Percentiles rank a stretch among this genome's conserved stretches.
Evolutionary conservation across 2,888 invertebrate genomes (phyloP).

Genomic region (Erebia aethiops): DNA sequence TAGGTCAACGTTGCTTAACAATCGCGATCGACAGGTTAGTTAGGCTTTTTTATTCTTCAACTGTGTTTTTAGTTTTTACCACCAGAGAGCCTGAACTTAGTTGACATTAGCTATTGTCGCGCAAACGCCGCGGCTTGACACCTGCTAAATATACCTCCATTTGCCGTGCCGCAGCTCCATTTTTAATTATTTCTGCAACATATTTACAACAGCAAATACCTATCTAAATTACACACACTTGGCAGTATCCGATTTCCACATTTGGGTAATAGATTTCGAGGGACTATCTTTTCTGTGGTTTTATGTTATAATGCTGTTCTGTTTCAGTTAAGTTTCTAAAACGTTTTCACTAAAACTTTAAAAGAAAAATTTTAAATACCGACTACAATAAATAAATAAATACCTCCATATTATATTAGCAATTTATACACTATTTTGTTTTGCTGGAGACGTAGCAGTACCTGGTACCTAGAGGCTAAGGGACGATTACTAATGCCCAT

Average conservation of each 20-base stretch:
- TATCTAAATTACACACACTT: background rate
- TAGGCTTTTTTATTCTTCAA: too few species aligned
- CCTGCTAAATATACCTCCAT: too few species aligned
- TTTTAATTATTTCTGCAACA: too few species aligned
- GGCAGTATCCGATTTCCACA: background rate
- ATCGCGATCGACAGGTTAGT: too few species aligned
- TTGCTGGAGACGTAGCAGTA: slow-evolving; percentile 15
- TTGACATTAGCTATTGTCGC: background rate
- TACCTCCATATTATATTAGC: background rate
- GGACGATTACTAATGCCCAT: slow-evolving; percentile 32
- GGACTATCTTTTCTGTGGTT: background rate
- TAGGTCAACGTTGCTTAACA: too few species aligned
- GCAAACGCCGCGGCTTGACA: too few species aligned
- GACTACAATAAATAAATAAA: background rate
- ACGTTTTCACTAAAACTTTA: background rate
- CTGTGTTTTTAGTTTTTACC: background rate
- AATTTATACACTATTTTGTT: slow-evolving; percentile 21
- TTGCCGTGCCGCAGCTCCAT: too few species aligned
- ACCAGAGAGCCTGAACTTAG: background rate
- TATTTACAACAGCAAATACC: too few species aligned
- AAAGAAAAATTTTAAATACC: background rate
- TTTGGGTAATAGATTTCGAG: background rate
- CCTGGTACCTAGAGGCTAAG: slow-evolving; percentile 24
- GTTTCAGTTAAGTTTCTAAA: background rate
- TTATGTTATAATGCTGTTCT: background rate